Base-by-base conservation (phyloP, 2,797 vertebrate genomes). In the Mycteria americana region DNA sequence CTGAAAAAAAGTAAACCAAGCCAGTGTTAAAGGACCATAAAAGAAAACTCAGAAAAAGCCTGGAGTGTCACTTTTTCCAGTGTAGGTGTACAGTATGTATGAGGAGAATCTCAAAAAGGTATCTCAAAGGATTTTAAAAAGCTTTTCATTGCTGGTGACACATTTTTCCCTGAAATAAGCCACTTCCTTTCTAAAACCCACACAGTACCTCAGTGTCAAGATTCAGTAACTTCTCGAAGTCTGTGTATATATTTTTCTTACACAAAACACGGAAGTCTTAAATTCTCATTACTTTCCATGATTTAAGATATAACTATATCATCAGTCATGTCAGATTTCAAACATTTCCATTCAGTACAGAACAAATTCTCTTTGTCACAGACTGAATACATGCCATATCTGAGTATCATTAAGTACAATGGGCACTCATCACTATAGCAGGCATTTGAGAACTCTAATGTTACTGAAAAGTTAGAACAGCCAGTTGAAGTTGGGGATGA, bases 61-160 rank as follows among this genome's bases (percentile, higher is more conserved):
- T 97, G 97, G 97, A 97, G 96, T 98, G 98, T 98, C 97, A 98
- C 83, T 98, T 98, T 99, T 99, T 99, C 99, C 99, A 98, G 98
- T 98, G 99, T 99, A 99, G 99, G 99, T 98, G 99, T 98, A 97
- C 85, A 96, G 48, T 23, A 87, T 89, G 88, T 89, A 95, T 85
- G 96, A 98, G 98, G 96, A 98, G 92, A 98, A 95, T 96, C 85
- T 97, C 84, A 95, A 93, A 96, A 85, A 97, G 96, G 94, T 77
- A 97, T 97, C 96, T 97, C 96, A 98, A 97, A 97, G 97, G 95
- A 97, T 96, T 97, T 95, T 96, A 95, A 97, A 96, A 97, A 90
- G 89, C 96, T 97, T 84, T 95, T 97, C 94, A 97, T 63, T 96
- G 93, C 85, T 98, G 97, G 91, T 97, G 96, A 98, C 97, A 98